These are phyloP conservation scores for Erannis defoliaria DNA, from an alignment of 2,888 invertebrate species.

Conservation along the genomic window DNA sequence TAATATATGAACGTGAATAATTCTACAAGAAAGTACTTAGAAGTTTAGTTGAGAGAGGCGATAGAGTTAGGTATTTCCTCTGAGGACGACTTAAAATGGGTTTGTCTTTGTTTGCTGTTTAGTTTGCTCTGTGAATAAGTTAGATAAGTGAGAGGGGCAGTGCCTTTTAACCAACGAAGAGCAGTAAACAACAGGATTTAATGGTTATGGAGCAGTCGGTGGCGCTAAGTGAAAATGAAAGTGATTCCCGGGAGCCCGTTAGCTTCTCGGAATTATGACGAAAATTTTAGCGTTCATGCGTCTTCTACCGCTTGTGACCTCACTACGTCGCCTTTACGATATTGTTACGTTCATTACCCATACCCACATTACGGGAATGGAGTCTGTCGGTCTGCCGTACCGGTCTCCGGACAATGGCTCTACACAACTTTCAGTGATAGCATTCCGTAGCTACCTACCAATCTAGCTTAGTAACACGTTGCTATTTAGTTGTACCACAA, in stretches of 20 bases:
- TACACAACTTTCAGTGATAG: slow-evolving; percentile 29
- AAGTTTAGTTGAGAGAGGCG: background rate
- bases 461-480: background rate
- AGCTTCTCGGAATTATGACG: slow-evolving; percentile 69
- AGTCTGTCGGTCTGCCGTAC: slow-evolving; percentile 50
- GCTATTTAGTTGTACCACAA: no score
- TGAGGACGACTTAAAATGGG: slow-evolving; percentile 56
- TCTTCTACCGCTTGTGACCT: slow-evolving; percentile 54
- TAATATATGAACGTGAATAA: background rate
- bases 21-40: background rate
- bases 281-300: slow-evolving; percentile 63
- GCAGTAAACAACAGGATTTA: slow-evolving; percentile 76
- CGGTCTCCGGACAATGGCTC: slow-evolving; percentile 32
- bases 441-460: background rate
- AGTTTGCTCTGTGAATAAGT: slow-evolving; percentile 74
- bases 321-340: slow-evolving; percentile 57
- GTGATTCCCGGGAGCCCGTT: slow-evolving; percentile 72
- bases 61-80: slow-evolving; percentile 62
- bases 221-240: slow-evolving; percentile 80
- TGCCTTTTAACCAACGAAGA: slow-evolving; percentile 56
- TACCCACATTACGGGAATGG: slow-evolving; percentile 55
- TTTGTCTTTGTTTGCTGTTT: slow-evolving; percentile 65
- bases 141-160: slow-evolving; percentile 61
- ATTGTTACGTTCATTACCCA: slow-evolving; percentile 62
- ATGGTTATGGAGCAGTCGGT: slow-evolving; percentile 75